phyloP scores from a whole-genome alignment of 2,113 vertebrate genomes.

The Lontra canadensis region DNA sequence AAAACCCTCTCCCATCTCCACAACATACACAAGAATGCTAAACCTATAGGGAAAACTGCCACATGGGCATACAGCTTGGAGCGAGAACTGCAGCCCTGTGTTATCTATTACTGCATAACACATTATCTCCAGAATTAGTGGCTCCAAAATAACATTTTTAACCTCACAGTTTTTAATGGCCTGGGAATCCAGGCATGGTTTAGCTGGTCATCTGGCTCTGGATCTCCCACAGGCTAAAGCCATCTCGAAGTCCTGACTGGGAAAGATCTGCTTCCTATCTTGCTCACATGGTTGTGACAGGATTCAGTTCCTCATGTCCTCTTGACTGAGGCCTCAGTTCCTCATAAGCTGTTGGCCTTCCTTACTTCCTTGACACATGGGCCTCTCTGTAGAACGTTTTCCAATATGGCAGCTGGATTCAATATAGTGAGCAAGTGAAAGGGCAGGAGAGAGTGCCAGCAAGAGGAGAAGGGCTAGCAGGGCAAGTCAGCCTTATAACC shows the following conservation, averaged over 20 bases:
- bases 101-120: neutral
- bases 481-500: neutral
- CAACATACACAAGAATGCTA: neutral
- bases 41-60: neutral
- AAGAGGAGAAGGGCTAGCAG: neutral
- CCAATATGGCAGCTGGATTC: neutral
- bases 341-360: neutral
- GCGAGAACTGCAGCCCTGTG: neutral
- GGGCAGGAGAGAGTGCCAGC: neutral
- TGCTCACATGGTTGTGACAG: neutral
- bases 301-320: neutral
- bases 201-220: neutral
- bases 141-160: neutral
- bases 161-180: neutral
- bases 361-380: neutral
- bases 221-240: neutral
- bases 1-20: neutral
- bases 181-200: neutral
- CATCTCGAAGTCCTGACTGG: neutral
- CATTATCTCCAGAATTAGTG: neutral
- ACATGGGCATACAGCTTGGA: neutral
- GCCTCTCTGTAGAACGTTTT: neutral
- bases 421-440: neutral
- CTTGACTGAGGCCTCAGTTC: neutral
- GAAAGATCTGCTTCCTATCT: neutral